Conservation (phyloP, 2,113 vertebrate genomes). For the Ptychochromis oligacanthus region DNA sequence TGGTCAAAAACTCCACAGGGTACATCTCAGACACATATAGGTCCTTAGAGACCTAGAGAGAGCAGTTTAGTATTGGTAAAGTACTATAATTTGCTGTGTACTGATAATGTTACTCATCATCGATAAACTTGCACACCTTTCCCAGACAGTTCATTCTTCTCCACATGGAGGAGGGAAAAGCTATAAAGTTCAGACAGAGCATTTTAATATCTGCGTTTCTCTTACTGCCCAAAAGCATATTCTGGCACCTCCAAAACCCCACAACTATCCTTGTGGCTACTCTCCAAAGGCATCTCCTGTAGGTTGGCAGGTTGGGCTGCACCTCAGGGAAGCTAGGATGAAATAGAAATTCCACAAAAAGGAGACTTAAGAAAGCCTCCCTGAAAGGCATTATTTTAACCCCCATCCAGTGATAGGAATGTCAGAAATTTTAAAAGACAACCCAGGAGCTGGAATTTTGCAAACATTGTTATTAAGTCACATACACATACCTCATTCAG, state of each 20-base stretch:
- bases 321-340: background rate
- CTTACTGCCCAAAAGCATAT: background rate
- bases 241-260: background rate
- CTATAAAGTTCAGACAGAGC: background rate
- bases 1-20: no score
- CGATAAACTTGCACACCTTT: background rate
- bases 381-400: background rate
- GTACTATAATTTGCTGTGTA: background rate
- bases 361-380: constrained; percentile 7
- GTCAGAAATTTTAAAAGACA: constrained; percentile 1
- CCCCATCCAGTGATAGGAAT: background rate
- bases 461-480: background rate
- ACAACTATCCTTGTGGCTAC: background rate
- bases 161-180: constrained; percentile 21
- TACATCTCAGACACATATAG: background rate
- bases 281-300: constrained; percentile 3
- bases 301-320: background rate
- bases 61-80: background rate
- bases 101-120: background rate
- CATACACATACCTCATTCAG: background rate
- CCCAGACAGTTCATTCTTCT: constrained; percentile 13
- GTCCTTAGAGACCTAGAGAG: background rate
- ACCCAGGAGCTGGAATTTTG: background rate
- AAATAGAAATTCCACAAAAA: constrained; percentile 10
- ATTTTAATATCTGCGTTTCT: background rate